Evolutionary conservation across 2,888 invertebrate genomes (phyloP).

Genomic region (Dexiosoma caninum): DNA sequence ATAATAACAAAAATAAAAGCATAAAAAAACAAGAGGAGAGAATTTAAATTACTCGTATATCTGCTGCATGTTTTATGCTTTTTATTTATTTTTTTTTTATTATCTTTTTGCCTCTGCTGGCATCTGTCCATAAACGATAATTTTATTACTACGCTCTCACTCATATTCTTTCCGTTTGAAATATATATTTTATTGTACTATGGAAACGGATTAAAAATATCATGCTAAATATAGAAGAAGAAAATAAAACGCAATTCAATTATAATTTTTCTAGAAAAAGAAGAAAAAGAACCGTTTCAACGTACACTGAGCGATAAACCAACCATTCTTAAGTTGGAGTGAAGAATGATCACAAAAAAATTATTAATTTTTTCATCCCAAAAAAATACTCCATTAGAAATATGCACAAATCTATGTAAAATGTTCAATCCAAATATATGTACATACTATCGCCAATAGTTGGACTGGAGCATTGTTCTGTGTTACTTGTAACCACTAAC

Average conservation of each 20-base stretch:
- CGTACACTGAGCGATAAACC: conserved; percentile 9
- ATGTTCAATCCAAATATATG: too few relatives aligned
- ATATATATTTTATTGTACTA: conserved; percentile 19
- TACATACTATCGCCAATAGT: too few relatives aligned
- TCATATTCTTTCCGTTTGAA: too few relatives aligned
- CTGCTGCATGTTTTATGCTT: conserved; percentile 20
- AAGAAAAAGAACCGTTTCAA: neutral
- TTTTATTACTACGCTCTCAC: conserved; percentile 12
- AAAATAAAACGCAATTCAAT: conserved; percentile 17
- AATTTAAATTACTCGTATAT: conserved; percentile 9
- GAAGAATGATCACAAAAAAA: too few relatives aligned
- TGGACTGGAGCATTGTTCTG: too few relatives aligned
- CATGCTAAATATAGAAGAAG: conserved; percentile 3
- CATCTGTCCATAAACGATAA: neutral
- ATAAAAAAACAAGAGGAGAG: neutral
- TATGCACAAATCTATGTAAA: too few relatives aligned
- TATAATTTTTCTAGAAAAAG: neutral
- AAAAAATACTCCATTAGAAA: too few relatives aligned
- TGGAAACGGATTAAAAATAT: conserved; percentile 6
- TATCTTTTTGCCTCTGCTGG: neutral
- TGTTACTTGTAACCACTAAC: too few relatives aligned
- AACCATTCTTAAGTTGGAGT: too few relatives aligned
- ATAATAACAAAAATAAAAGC: neutral
- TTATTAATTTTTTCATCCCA: too few relatives aligned
- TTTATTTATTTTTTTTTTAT: neutral